phyloP scores from a whole-genome alignment of 2,888 invertebrate genomes.

The Ferrisia virgata region DNA sequence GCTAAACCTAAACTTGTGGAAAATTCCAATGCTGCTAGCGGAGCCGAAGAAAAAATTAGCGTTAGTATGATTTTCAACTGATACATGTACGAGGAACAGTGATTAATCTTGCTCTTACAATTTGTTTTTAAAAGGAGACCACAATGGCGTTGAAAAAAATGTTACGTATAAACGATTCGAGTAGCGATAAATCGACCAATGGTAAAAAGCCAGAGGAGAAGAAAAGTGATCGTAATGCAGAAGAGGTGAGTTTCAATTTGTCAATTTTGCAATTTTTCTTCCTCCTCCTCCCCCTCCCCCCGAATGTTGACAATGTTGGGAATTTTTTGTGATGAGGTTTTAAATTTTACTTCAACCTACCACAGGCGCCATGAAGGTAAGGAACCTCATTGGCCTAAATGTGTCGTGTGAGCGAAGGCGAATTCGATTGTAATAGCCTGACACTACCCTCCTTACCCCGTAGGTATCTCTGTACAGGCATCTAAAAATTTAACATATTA shows the following conservation, averaged over 20 bases:
- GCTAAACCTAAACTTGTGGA: background rate
- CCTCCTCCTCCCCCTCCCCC: too few species aligned
- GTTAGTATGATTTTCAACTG: background rate
- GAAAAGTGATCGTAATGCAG: background rate
- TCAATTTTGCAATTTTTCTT: background rate
- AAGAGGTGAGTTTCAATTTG: background rate
- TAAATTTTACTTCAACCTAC: too few species aligned
- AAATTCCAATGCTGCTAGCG: background rate
- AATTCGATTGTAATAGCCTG: too few species aligned
- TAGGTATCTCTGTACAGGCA: too few species aligned
- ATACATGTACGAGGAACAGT: background rate
- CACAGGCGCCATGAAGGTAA: too few species aligned
- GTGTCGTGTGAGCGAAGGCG: too few species aligned
- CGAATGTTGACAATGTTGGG: too few species aligned
- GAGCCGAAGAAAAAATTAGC: background rate
- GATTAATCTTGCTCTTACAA: background rate
- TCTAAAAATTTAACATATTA: too few species aligned
- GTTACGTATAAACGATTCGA: background rate
- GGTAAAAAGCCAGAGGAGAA: background rate
- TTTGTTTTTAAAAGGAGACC: conserved; percentile 2
- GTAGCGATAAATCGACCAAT: background rate
- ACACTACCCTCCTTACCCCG: too few species aligned
- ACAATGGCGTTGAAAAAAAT: conserved; percentile 32
- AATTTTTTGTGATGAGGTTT: too few species aligned
- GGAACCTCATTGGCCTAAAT: too few species aligned